Evolutionary conservation across 1,140 invertebrate genomes (phyloP).

Genomic region (Oedothorax gibbosus): DNA sequence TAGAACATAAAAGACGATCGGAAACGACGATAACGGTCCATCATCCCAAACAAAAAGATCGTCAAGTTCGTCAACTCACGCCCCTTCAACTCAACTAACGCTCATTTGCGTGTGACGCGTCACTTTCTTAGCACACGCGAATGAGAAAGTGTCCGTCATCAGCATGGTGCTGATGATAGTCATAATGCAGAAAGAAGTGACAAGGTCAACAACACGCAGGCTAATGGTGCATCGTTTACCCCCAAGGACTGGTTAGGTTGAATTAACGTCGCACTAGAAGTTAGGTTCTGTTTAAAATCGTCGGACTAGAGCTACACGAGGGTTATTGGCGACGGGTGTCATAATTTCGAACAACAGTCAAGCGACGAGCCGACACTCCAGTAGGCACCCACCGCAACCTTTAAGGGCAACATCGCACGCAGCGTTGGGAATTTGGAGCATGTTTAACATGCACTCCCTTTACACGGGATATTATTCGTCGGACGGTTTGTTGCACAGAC

Average conservation of each 20-base stretch:
- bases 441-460: no score
- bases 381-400: not conserved
- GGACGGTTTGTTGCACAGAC: no score
- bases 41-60: not conserved
- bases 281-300: no score
- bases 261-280: no score
- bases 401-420: no score
- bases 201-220: constrained; percentile 33
- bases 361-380: not conserved
- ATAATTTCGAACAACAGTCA: no score
- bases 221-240: not conserved
- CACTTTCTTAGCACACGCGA: not conserved
- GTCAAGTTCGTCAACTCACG: not conserved
- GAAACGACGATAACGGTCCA: constrained; percentile 23
- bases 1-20: not conserved
- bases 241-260: no score
- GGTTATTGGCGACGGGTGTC: no score
- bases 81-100: not conserved
- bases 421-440: no score
- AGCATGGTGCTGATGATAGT: not conserved
- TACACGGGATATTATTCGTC: no score
- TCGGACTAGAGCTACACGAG: no score
- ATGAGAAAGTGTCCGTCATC: not conserved
- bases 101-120: not conserved
- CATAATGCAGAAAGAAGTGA: not conserved